A percentile compares a stretch with the other conserved stretches of the same genome.
Conservation (phyloP, 2,113 vertebrate genomes). For the Cinclus mexicanus region DNA sequence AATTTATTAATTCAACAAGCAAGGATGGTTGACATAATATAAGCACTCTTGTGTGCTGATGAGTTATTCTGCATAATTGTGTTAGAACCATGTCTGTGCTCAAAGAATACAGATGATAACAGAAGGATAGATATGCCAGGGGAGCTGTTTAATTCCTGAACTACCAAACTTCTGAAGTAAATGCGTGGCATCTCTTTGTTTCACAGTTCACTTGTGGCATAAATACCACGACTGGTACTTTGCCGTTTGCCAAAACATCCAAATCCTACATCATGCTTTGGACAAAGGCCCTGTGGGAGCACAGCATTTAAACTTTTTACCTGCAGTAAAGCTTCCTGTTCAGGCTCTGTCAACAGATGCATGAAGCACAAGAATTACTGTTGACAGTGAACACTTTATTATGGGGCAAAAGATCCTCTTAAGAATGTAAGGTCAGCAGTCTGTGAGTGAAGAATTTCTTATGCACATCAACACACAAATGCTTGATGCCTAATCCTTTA, state of each 20-base stretch:
- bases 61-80: not conserved
- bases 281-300: not conserved
- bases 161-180: not conserved
- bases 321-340: slow-evolving; percentile 28
- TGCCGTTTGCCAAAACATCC: not conserved
- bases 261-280: not conserved
- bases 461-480: slow-evolving; percentile 53
- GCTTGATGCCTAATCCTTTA: slow-evolving; percentile 66
- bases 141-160: not conserved
- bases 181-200: not conserved
- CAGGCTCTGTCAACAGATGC: slow-evolving; percentile 33
- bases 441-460: slow-evolving; percentile 56
- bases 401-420: slow-evolving; percentile 58
- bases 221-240: not conserved
- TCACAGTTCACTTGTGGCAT: not conserved
- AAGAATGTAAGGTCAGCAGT: slow-evolving; percentile 67
- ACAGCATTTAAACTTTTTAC: not conserved
- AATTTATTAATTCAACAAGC: not conserved
- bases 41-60: not conserved
- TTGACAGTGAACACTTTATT: slow-evolving; percentile 70
- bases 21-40: not conserved
- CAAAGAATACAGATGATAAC: not conserved
- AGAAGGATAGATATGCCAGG: not conserved
- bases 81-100: not conserved
- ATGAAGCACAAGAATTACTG: slow-evolving; percentile 36